These are phyloP conservation scores for Leucania comma DNA, from an alignment of 2,888 invertebrate genomes.

Conservation along the genomic window DNA sequence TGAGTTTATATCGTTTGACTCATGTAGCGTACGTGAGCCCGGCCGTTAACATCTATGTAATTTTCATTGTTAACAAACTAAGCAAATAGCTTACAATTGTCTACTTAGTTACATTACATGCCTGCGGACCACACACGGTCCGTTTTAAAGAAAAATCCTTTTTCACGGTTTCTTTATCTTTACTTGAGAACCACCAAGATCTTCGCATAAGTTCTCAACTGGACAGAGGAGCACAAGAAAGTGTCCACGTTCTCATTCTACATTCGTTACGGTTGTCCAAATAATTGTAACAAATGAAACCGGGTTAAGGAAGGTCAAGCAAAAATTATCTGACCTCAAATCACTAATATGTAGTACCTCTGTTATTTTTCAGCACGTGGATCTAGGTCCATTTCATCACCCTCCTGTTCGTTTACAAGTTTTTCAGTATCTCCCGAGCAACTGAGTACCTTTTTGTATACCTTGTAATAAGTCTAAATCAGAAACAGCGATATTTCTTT, in stretches of 20 bases:
- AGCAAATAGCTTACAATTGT: constrained; percentile 69
- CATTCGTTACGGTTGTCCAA: no score
- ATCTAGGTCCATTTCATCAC: no score
- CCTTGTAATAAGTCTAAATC: neutral
- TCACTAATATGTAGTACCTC: neutral
- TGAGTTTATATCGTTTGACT: constrained; percentile 85
- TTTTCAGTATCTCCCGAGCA: neutral
- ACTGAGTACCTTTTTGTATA: neutral
- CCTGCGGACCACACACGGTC: constrained; percentile 54
- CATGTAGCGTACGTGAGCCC: constrained; percentile 85
- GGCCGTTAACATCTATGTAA: constrained; percentile 86
- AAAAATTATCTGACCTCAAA: neutral
- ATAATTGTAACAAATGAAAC: neutral
- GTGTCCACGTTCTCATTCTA: neutral
- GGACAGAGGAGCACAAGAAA: neutral
- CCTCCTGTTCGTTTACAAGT: neutral
- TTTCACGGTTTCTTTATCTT: constrained; percentile 14
- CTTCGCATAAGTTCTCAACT: neutral
- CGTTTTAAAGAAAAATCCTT: constrained; percentile 11
- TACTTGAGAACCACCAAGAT: neutral
- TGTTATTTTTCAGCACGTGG: neutral
- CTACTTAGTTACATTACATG: constrained; percentile 44
- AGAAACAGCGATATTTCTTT: neutral
- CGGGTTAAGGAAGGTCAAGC: neutral
- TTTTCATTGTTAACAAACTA: constrained; percentile 85